Conservation (phyloP, 1,140 invertebrate genomes). For the Teleopsis dalmanni region DNA sequence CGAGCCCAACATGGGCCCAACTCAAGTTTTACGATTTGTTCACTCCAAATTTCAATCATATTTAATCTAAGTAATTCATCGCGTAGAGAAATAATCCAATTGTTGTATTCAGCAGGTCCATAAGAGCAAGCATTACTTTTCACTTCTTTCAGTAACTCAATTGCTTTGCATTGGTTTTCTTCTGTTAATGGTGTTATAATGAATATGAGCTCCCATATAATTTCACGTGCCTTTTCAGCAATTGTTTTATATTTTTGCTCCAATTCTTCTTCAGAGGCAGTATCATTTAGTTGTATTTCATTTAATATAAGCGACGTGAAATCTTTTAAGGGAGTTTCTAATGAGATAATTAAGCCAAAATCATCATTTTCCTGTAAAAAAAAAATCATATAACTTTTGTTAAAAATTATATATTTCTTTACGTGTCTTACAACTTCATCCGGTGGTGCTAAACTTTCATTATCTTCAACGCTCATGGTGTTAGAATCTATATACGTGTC, state of each 20-base stretch:
- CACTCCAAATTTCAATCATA: constrained; percentile 28
- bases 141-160: constrained; percentile 24
- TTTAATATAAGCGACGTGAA: background rate
- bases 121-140: constrained; percentile 31
- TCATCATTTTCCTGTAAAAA: no score
- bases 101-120: constrained; percentile 25
- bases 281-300: background rate
- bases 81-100: constrained; percentile 29
- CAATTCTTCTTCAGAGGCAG: background rate
- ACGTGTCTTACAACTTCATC: no score
- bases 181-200: constrained; percentile 6
- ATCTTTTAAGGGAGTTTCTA: background rate
- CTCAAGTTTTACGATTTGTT: constrained; percentile 22
- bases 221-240: background rate
- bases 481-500: no score
- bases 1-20: constrained; percentile 32
- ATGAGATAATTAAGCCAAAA: no score
- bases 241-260: background rate
- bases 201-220: constrained; percentile 5
- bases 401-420: no score
- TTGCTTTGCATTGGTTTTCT: constrained; percentile 14
- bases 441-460: background rate
- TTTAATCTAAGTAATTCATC: constrained; percentile 25
- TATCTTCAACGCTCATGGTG: no score
- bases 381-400: no score